Evolutionary conservation across 2,888 invertebrate species (phyloP).

Genomic region (Melinaea marsaeus): DNA sequence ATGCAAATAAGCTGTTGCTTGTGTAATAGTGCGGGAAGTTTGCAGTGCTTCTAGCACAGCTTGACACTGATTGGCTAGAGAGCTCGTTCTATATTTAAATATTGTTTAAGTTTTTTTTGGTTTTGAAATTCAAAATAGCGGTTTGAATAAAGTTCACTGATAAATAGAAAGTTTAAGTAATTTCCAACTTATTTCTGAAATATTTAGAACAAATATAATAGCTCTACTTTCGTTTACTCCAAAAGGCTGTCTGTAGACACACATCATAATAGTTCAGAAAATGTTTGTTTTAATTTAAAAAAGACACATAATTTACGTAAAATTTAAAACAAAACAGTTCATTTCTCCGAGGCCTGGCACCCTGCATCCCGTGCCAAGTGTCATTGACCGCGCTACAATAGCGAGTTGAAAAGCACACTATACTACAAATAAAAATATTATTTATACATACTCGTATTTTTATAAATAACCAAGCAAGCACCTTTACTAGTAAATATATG

Average conservation of each 20-base stretch:
- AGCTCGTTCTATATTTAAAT: constrained; percentile 22
- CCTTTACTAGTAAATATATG: too few species aligned
- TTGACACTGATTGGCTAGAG: constrained; percentile 29
- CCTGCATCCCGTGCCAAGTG: constrained; percentile 40
- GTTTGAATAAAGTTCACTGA: too few species aligned
- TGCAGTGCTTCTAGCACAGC: constrained; percentile 23
- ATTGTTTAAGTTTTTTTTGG: constrained; percentile 11
- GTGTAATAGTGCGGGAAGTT: constrained; percentile 28
- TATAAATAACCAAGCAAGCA: too few species aligned
- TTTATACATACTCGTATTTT: constrained; percentile 13
- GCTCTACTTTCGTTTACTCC: too few species aligned
- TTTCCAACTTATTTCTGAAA: too few species aligned
- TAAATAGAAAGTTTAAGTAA: too few species aligned
- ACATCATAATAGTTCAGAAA: too few species aligned
- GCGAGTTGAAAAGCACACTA: constrained; percentile 19
- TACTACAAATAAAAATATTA: constrained; percentile 7
- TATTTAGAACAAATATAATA: too few species aligned
- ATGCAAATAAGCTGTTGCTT: constrained; percentile 34
- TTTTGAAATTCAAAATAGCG: not conserved
- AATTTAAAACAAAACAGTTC: constrained; percentile 27
- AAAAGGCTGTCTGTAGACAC: too few species aligned
- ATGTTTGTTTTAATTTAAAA: constrained; percentile 1
- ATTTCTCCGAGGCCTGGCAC: constrained; percentile 20
- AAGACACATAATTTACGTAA: constrained; percentile 5
- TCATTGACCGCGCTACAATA: constrained; percentile 37